phyloP scores from a whole-genome alignment of 2,888 invertebrate species.

The Rosalia funebris region DNA sequence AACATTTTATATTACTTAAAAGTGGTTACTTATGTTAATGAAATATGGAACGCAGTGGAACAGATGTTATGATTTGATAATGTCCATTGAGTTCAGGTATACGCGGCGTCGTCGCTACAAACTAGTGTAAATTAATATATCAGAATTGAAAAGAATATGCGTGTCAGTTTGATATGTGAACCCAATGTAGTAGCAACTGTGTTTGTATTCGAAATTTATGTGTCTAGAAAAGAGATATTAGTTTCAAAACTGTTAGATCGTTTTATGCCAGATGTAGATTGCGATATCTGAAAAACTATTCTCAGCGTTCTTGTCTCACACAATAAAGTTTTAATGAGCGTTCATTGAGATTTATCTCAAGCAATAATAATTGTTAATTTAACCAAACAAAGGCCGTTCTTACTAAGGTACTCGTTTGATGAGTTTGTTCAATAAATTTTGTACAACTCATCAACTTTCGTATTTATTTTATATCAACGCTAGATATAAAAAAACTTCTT shows the following conservation, averaged over 20 bases:
- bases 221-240: constrained; percentile 14
- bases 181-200: constrained; percentile 14
- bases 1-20: constrained; percentile 10
- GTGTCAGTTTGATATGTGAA: constrained; percentile 19
- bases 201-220: constrained; percentile 16
- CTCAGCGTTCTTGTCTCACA: constrained; percentile 8
- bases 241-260: constrained; percentile 14
- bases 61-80: constrained; percentile 12
- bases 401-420: background rate
- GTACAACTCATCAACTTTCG: background rate
- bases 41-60: constrained; percentile 7
- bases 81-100: background rate
- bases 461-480: no score
- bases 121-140: constrained; percentile 17
- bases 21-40: constrained; percentile 19
- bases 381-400: constrained; percentile 10
- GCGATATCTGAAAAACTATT: constrained; percentile 3
- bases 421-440: constrained; percentile 3
- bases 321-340: constrained; percentile 10
- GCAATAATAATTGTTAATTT: constrained; percentile 13
- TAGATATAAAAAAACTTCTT: no score
- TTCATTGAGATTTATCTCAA: constrained; percentile 11
- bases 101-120: background rate
- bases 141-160: constrained; percentile 19
- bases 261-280: constrained; percentile 10